Evolutionary conservation across 2,888 invertebrate genomes (phyloP).

Genomic region (Meliscaeva auricollis): DNA sequence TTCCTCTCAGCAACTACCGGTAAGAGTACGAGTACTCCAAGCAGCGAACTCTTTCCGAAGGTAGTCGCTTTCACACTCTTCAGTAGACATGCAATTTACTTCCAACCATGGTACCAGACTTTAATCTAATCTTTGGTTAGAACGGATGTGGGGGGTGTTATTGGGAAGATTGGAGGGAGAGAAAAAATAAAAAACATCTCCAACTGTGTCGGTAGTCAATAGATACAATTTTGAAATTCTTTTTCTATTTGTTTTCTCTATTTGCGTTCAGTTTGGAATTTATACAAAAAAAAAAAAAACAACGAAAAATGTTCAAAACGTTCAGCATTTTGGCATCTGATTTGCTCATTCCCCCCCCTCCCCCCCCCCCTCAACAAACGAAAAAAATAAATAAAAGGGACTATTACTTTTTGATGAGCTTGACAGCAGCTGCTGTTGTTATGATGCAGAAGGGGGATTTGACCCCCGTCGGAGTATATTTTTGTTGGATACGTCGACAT

Average conservation of each 20-base stretch:
- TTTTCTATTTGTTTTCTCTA: background rate
- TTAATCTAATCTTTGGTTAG: conserved; percentile 57
- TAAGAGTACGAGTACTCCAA: background rate
- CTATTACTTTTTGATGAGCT: conserved; percentile 69
- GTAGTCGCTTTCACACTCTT: conserved; percentile 14
- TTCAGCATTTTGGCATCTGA: conserved; percentile 29
- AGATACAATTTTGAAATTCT: conserved; percentile 25
- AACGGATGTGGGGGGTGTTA: conserved; percentile 27
- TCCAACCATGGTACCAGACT: conserved; percentile 22
- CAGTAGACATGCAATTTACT: conserved; percentile 70
- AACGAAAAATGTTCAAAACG: too few species aligned
- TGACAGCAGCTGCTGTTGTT: conserved; percentile 53
- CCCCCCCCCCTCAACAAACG: background rate
- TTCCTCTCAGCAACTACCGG: conserved; percentile 14
- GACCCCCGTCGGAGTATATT: conserved; percentile 14
- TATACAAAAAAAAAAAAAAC: background rate
- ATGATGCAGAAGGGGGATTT: conserved; percentile 26
- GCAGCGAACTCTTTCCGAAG: background rate
- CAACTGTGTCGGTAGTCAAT: conserved; percentile 43
- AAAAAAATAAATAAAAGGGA: conserved; percentile 11
- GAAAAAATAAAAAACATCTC: background rate
- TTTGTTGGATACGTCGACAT: conserved; percentile 40
- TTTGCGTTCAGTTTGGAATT: conserved; percentile 3
- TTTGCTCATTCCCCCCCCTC: background rate
- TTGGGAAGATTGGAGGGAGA: background rate